Evolutionary conservation across 2,113 vertebrate species (phyloP).

Genomic region (Dasyornis broadbenti): DNA sequence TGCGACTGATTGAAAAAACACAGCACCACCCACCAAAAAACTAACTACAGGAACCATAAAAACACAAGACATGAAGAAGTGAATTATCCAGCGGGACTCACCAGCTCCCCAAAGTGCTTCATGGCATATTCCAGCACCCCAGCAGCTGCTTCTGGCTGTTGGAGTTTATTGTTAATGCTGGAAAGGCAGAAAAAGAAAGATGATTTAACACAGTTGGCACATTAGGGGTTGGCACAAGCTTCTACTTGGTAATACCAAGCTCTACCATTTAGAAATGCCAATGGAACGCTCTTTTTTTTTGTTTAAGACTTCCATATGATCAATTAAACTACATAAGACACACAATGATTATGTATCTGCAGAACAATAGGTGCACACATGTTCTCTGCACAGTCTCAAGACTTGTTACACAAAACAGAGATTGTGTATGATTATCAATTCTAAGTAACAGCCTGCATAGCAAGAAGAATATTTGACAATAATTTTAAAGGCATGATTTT

Average conservation of each 20-base stretch:
- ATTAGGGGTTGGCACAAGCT: background rate
- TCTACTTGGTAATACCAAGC: background rate
- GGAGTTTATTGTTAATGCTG: constrained; percentile 98
- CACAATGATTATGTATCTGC: background rate
- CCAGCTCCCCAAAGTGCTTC: constrained; percentile 98
- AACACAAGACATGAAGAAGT: background rate
- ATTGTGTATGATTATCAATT: background rate
- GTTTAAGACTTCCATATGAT: background rate
- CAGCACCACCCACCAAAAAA: background rate
- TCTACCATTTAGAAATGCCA: background rate
- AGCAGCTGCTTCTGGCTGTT: constrained; percentile 96
- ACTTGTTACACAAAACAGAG: background rate
- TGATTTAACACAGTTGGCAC: background rate
- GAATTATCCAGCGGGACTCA: constrained; percentile 65
- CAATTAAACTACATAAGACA: background rate
- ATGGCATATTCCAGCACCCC: constrained; percentile 97
- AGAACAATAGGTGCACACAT: background rate
- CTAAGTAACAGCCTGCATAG: background rate
- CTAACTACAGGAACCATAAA: background rate
- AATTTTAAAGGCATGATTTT: background rate
- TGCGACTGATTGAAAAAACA: background rate
- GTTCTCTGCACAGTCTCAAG: background rate
- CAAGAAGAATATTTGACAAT: background rate
- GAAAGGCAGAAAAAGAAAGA: constrained; percentile 40
- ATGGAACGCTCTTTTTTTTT: background rate